These are phyloP conservation scores for Aplysia californica DNA, from an alignment of 1,140 invertebrate species.

Conservation along the genomic window DNA sequence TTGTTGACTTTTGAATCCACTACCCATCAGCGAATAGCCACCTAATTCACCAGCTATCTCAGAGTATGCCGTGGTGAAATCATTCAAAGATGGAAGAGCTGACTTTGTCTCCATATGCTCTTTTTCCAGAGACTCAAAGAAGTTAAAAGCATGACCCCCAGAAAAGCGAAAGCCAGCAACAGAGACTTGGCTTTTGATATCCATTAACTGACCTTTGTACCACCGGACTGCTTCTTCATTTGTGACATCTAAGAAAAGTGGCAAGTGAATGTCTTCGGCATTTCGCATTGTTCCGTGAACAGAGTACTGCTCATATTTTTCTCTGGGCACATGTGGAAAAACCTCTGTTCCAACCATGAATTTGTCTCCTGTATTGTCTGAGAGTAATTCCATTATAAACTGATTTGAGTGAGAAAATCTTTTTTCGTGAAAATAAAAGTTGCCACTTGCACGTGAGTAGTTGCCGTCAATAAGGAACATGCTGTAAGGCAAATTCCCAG, in stretches of 20 bases:
- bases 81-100: slow-evolving; percentile 42
- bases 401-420: slow-evolving; percentile 81
- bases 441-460: slow-evolving; percentile 89
- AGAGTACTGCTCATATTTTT: background rate
- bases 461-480: slow-evolving; percentile 92
- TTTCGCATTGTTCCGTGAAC: background rate
- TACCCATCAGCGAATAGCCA: slow-evolving; percentile 71
- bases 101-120: slow-evolving; percentile 34
- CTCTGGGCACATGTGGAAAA: slow-evolving; percentile 79
- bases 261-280: slow-evolving; percentile 2
- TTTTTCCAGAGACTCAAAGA: slow-evolving; percentile 13
- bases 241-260: slow-evolving; percentile 71
- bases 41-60: slow-evolving; percentile 33
- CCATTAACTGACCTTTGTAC: slow-evolving; percentile 49
- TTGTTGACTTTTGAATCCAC: slow-evolving; percentile 82
- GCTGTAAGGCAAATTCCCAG: slow-evolving; percentile 70
- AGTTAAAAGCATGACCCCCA: slow-evolving; percentile 38
- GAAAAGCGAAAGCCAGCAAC: slow-evolving; percentile 42
- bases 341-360: slow-evolving; percentile 82
- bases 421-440: slow-evolving; percentile 75
- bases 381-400: slow-evolving; percentile 67
- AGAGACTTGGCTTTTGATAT: slow-evolving; percentile 67
- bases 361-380: slow-evolving; percentile 73
- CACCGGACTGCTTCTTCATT: slow-evolving; percentile 78
- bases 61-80: slow-evolving; percentile 40